Base-by-base conservation (phyloP, 1,140 invertebrate species). In the Atta cephalotes region DNA sequence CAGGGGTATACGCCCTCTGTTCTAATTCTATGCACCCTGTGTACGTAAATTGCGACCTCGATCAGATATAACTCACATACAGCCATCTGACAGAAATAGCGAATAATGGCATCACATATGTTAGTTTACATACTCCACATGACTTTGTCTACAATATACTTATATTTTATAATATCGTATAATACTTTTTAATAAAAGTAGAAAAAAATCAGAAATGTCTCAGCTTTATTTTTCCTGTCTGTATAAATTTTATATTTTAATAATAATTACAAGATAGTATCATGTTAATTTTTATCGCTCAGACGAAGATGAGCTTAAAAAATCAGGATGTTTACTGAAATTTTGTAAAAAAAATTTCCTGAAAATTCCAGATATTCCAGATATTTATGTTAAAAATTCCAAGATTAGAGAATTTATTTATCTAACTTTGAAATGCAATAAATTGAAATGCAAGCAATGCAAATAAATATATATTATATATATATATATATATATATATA, bases 1-100 rank as follows among this genome's bases (percentile, higher is more conserved):
- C n/a, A 66, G 12, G 62, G 31, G 53, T 70, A 21, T 21, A 84
- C 31, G 78, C 60, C 78, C 60, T 70, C 16, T 60, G 35, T 56
- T 45, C 35, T 58, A 72, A 86, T 88, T 66, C 74, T 89, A 60
- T 86, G 79, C 66, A 81, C 79, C 79, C 79, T 58, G 65, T 56
- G 3, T n/a, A 71, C 39, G 51, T 81, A 71, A 58, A 81, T 81
- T 71, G 79, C 66, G 21, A 81, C 35, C 35, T 81, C 51, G 51
- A 71, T 81, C 66, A 81, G 79, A 72, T 81, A 81, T 39, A 81
- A 71, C 49, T 81, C 35, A 28, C 49, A 56, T 53, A 14, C 35
- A 12, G 21, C 79, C 66, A 81, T 81, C 79, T 81, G 79, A 81
- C 79, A 58, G 6, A 72, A 72, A 72, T 81, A 80, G 25, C 60